These are phyloP conservation scores for Xenopus tropicalis DNA, from an alignment of 2,113 vertebrate species.

Conservation along the genomic window UCB_Xtro_10.0 CM004444.2:129944001-129944500, in stretches of 20 bases:
- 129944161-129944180: slow-evolving; percentile 10
- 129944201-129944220: slow-evolving; percentile 23
- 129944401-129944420: slow-evolving; percentile 40
- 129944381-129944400: slow-evolving; percentile 44
- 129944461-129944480: slow-evolving; percentile 18
- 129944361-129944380: slow-evolving; percentile 39
- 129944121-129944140: neutral
- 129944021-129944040: no score
- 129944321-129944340: slow-evolving; percentile 32
- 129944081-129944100: neutral
- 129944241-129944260: slow-evolving; percentile 40
- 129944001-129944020: no score
- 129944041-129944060: no score
- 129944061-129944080: no score
- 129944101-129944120: neutral
- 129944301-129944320: slow-evolving; percentile 27
- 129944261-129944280: slow-evolving; percentile 42
- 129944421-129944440: slow-evolving; percentile 25
- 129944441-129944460: slow-evolving; percentile 13
- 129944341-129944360: slow-evolving; percentile 40
- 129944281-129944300: slow-evolving; percentile 42
- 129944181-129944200: slow-evolving; percentile 20
- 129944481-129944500: slow-evolving; percentile 15
- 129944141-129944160: slow-evolving; percentile 1
- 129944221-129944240: slow-evolving; percentile 35